Evolutionary conservation across 2,797 vertebrate genomes (phyloP).

Genomic region (Petrocephalus sullivani): DNA sequence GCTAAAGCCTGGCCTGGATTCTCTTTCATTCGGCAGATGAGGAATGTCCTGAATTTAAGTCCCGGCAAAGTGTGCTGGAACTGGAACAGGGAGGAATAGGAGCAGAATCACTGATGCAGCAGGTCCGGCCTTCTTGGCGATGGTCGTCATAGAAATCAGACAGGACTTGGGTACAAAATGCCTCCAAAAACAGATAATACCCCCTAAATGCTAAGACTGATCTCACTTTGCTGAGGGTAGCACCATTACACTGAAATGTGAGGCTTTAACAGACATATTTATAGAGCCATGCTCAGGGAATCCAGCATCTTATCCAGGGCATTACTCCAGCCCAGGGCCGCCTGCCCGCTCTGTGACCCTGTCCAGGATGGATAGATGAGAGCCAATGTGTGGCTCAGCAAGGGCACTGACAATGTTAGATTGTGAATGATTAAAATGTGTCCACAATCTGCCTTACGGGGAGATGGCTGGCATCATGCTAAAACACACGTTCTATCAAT

Average conservation of each 20-base stretch:
- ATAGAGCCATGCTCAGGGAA: not conserved
- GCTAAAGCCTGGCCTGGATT: not conserved
- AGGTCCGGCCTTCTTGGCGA: not conserved
- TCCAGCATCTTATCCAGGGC: not conserved
- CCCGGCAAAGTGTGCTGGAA: not conserved
- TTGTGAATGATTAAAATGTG: not conserved
- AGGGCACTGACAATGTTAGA: not conserved
- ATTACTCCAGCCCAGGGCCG: not conserved
- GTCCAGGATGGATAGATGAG: not conserved
- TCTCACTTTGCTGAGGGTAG: not conserved
- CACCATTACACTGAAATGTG: not conserved
- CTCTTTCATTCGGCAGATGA: not conserved
- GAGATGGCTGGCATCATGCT: not conserved
- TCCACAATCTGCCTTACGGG: not conserved
- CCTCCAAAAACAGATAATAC: not conserved
- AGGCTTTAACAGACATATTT: not conserved
- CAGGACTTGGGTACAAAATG: not conserved
- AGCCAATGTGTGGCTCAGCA: not conserved
- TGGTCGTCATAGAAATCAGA: not conserved
- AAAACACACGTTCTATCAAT: not conserved
- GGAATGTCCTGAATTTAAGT: not conserved
- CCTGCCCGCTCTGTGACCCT: not conserved
- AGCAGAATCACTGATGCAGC: not conserved
- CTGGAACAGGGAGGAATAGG: not conserved
- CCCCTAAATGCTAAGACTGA: not conserved